phyloP scores from a whole-genome alignment of 64 coral and sea anemone genomes.

The Montipora efflorescens region DNA sequence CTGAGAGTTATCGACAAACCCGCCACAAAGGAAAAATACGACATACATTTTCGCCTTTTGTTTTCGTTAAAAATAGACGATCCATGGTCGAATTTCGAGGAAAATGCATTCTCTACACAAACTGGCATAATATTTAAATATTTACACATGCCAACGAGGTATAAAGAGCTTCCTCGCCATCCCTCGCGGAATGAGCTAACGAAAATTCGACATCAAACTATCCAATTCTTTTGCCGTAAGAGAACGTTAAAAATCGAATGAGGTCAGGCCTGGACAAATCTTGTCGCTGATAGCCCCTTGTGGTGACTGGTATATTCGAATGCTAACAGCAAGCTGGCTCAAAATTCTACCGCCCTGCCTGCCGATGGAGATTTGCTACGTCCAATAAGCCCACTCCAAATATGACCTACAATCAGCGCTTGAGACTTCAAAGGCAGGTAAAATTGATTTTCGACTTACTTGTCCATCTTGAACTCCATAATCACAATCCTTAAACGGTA shows the following conservation, averaged over 20 bases:
- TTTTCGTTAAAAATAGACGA: slow-evolving; percentile 24
- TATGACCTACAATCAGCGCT: slow-evolving; percentile 51
- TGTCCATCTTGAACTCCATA: slow-evolving; percentile 71
- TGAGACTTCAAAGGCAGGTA: slow-evolving; percentile 51
- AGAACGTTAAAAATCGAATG: neutral
- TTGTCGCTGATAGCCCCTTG: slow-evolving; percentile 16
- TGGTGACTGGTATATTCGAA: slow-evolving; percentile 45
- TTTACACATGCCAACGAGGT: slow-evolving; percentile 86
- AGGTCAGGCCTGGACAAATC: neutral
- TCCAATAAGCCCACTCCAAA: neutral
- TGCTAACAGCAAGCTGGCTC: slow-evolving; percentile 47
- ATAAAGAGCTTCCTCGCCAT: slow-evolving; percentile 79
- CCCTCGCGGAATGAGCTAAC: neutral
- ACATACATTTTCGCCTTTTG: slow-evolving; percentile 14
- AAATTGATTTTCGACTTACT: slow-evolving; percentile 79
- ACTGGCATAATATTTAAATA: slow-evolving; percentile 99
- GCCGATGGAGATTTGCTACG: neutral
- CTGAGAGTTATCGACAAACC: neutral
- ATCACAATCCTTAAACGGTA: slow-evolving; percentile 96
- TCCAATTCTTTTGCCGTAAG: neutral
- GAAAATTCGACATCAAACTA: neutral
- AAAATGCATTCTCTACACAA: slow-evolving; percentile 54
- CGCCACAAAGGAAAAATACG: neutral
- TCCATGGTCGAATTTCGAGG: slow-evolving; percentile 5
- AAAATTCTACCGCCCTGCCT: slow-evolving; percentile 57